Percentiles rank a stretch among this genome's conserved stretches.
phyloP scores from a whole-genome alignment of 2,113 vertebrate species.

The Caranx melampygus region DNA sequence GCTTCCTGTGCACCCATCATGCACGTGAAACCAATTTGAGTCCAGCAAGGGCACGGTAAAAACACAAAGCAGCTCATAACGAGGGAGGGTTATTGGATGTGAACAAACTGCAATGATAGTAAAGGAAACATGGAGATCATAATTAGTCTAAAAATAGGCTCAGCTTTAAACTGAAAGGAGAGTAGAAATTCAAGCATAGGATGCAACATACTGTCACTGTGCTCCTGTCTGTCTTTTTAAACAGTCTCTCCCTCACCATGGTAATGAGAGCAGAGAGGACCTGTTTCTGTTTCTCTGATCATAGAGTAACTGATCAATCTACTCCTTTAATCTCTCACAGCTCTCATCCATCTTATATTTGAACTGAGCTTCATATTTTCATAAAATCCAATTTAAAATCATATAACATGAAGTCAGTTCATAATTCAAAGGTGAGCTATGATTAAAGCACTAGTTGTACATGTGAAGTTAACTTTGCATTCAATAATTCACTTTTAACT shows the following conservation, averaged over 20 bases:
- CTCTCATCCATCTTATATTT: conserved; percentile 9
- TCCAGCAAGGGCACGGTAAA: too few species aligned
- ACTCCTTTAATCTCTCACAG: conserved; percentile 38
- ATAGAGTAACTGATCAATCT: conserved; percentile 24
- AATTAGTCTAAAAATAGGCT: not conserved
- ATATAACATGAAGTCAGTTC: conserved; percentile 18
- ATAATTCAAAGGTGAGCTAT: conserved; percentile 39
- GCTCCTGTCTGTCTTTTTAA: conserved; percentile 1
- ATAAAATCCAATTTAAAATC: conserved; percentile 11
- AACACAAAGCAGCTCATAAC: too few species aligned
- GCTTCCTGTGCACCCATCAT: not conserved
- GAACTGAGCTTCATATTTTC: conserved; percentile 7
- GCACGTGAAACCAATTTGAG: too few species aligned
- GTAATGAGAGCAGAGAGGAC: not conserved
- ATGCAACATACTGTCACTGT: not conserved
- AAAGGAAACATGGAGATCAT: too few species aligned
- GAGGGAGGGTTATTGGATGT: not conserved
- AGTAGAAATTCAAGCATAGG: not conserved
- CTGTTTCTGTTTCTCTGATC: conserved; percentile 29
- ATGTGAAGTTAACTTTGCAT: conserved; percentile 12
- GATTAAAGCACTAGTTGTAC: conserved; percentile 16
- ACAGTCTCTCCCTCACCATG: not conserved
- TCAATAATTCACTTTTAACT: conserved; percentile 46
- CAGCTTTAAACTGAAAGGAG: not conserved
- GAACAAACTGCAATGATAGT: too few species aligned